Base-by-base conservation (phyloP, 1,140 invertebrate species). In the Halictus rubicundus region DNA sequence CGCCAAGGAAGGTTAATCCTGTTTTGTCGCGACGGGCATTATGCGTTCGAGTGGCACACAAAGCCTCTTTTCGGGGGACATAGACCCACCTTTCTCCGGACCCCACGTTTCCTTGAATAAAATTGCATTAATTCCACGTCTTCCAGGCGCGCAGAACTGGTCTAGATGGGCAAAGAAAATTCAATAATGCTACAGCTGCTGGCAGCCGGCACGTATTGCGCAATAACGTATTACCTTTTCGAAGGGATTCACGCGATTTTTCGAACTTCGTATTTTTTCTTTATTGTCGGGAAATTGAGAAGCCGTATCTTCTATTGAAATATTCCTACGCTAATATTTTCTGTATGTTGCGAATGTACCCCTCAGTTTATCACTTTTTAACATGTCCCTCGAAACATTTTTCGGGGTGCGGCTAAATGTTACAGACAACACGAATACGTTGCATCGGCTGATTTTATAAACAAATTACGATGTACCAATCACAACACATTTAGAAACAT, bases 181-280 rank as follows among this genome's bases (percentile, higher is more conserved):
- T 52, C 77, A 73, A 84, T 87, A 72, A 71, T 83, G 84, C 84
- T 73, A 60, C 64, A 78, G 42, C 59, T 78, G 76, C 60, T 46
- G 37, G 68, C 23, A 12, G 25, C 25, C 25, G 37, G n/a, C 68
- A 16, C 39, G 69, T 78, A 25, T 71, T 78, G 69, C 76, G 76
- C 76, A 78, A 72, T 64, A 78, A 72, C 71, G 52, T 52, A 14
- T 54, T 32, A 37, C 19, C 32, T 39, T 39, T 16, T n/a, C 57
- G 9, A 12, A 32, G 27, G 8, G n/a, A 21, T 1, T 19, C 16
- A 5, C 23, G 0, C 39, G 7, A 27, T 6, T 21, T 61, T 39
- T 52, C 6, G 16, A 32, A 19, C 7, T 1, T 19, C n/a, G 42
- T 46, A 46, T 14, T 2, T 12, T 14, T 9, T 46, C 42, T 46